These are phyloP conservation scores for Heteropelma amictum DNA, from an alignment of 2,888 invertebrate species.

Conservation along the genomic window DNA sequence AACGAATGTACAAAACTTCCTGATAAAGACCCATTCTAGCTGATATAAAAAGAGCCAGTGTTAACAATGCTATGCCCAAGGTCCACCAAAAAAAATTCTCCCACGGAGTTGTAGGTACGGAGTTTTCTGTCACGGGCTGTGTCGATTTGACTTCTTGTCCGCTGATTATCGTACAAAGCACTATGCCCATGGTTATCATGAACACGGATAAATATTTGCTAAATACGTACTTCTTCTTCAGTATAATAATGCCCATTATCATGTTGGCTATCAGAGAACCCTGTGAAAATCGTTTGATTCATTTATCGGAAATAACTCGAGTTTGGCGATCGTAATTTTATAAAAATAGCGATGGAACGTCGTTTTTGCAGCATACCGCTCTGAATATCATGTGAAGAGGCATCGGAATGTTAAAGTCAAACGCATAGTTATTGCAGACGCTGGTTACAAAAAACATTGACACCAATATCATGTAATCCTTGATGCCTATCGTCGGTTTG, in stretches of 20 bases:
- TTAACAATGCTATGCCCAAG: conserved; percentile 89
- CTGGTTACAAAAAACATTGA: conserved; percentile 94
- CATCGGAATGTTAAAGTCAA: conserved; percentile 98
- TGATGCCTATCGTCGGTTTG: conserved; percentile 86
- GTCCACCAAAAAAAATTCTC: conserved; percentile 83
- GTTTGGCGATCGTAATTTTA: background rate
- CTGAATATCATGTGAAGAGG: conserved; percentile 99
- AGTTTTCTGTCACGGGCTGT: conserved; percentile 73
- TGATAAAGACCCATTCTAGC: conserved; percentile 98
- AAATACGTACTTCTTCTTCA: conserved; percentile 89
- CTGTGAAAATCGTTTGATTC: conserved; percentile 77
- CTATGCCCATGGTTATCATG: conserved; percentile 96
- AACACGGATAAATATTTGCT: conserved; percentile 94
- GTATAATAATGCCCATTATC: conserved; percentile 94
- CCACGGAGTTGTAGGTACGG: conserved; percentile 71
- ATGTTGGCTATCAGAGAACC: conserved; percentile 98
- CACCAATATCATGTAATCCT: conserved; percentile 90
- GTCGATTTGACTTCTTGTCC: conserved; percentile 84
- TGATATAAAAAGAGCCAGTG: conserved; percentile 93
- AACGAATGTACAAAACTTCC: conserved; percentile 88
- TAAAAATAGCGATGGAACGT: no score
- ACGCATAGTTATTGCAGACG: conserved; percentile 96
- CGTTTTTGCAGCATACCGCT: no score
- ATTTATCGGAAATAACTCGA: background rate
- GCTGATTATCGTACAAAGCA: conserved; percentile 93